A percentile compares a stretch with the other conserved stretches of the same genome.
These are phyloP conservation scores for Melikaiella ostensackeni DNA, from an alignment of 2,888 invertebrate species.

Conservation along the genomic window DNA sequence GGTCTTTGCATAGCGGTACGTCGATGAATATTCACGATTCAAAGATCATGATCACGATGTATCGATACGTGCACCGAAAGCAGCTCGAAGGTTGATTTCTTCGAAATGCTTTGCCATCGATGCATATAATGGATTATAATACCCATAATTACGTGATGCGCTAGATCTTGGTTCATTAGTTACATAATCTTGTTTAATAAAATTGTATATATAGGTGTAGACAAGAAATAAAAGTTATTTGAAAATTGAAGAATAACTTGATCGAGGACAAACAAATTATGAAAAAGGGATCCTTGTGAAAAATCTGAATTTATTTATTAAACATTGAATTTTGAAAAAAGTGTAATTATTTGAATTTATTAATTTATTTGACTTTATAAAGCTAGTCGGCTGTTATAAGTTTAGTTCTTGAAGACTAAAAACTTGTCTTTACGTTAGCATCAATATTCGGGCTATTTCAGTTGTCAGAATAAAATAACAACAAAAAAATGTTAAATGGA, in stretches of 20 bases:
- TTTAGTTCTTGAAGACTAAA: not conserved
- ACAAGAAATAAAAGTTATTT: too few species aligned
- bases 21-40: slow-evolving; percentile 14
- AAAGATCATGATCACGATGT: slow-evolving; percentile 21
- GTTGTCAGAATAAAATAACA: not conserved
- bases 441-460: not conserved
- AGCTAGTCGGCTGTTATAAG: too few species aligned
- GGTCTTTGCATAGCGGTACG: not conserved
- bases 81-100: slow-evolving; percentile 30
- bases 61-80: slow-evolving; percentile 34
- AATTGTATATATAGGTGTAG: not conserved
- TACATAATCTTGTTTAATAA: not conserved
- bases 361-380: too few species aligned
- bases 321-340: too few species aligned
- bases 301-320: too few species aligned
- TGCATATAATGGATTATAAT: slow-evolving; percentile 27
- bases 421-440: not conserved
- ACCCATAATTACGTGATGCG: slow-evolving; percentile 19
- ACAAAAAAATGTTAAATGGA: not conserved
- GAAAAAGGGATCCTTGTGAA: too few species aligned
- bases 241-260: too few species aligned
- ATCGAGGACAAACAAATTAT: too few species aligned
- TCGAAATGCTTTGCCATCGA: not conserved
- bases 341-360: too few species aligned
- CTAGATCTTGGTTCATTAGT: slow-evolving; percentile 9